Evolutionary conservation across 2,113 vertebrate species (phyloP).

Genomic region (Eurystomus gularis): DNA sequence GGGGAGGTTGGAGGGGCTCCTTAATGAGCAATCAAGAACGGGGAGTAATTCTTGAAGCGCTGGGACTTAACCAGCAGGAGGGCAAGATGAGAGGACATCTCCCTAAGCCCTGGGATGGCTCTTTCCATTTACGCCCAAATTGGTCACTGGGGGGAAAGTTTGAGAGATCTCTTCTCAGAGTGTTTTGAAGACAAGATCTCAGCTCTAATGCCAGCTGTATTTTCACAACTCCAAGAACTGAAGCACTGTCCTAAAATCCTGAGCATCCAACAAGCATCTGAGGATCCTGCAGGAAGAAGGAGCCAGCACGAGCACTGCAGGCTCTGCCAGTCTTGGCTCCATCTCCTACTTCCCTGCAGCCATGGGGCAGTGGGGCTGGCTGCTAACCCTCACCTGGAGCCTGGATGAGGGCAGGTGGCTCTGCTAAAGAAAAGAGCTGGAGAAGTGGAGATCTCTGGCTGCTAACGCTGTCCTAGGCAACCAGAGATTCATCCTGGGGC

Average conservation of each 20-base stretch:
- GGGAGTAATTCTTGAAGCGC: neutral
- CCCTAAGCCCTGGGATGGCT: neutral
- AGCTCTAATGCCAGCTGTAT: neutral
- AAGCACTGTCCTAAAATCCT: neutral
- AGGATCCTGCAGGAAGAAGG: neutral
- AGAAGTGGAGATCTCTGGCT: neutral
- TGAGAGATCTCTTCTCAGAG: fast-evolving
- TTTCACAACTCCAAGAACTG: neutral
- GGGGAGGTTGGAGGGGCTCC: neutral
- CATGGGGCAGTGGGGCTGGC: neutral
- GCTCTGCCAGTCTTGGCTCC: neutral
- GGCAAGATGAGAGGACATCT: neutral
- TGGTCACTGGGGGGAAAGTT: neutral
- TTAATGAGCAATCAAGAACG: neutral
- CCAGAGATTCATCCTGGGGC: neutral
- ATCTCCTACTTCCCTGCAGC: neutral
- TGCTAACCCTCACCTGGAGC: neutral
- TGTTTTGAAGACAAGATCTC: neutral
- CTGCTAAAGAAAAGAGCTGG: neutral
- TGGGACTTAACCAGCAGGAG: neutral
- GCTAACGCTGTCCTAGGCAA: neutral
- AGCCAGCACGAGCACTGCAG: neutral
- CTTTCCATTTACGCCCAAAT: neutral
- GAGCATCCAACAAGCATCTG: fast-evolving
- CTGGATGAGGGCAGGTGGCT: neutral